These are phyloP conservation scores for Conops quadrifasciatus DNA, from an alignment of 2,888 invertebrate species.

Conservation along the genomic window DNA sequence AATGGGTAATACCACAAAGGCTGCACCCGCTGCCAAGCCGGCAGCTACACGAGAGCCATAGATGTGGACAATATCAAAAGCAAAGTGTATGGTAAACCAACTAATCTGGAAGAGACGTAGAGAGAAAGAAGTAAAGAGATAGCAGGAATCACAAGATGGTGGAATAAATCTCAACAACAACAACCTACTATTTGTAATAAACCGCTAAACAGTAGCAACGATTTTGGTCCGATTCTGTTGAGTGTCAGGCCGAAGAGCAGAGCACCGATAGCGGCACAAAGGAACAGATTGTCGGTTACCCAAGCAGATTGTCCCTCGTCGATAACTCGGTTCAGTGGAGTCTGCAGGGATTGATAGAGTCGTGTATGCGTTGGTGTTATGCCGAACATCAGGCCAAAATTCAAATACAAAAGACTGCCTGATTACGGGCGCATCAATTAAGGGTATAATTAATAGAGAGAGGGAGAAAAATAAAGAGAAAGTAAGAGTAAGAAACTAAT, in stretches of 20 bases:
- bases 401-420: slow-evolving; percentile 59
- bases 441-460: too few species aligned
- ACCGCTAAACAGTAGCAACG: slow-evolving; percentile 54
- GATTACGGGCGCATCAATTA: too few species aligned
- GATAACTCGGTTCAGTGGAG: slow-evolving; percentile 52
- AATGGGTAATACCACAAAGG: slow-evolving; percentile 56
- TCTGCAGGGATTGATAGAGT: slow-evolving; percentile 52
- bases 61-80: slow-evolving; percentile 56
- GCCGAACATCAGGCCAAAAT: slow-evolving; percentile 59
- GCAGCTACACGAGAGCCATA: slow-evolving; percentile 56
- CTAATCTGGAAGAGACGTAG: slow-evolving; percentile 47
- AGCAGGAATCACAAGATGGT: neutral
- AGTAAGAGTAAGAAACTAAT: slow-evolving; percentile 20
- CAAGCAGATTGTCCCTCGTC: slow-evolving; percentile 51
- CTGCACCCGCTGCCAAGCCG: slow-evolving; percentile 56
- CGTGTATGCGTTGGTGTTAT: slow-evolving; percentile 56
- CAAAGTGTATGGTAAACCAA: slow-evolving; percentile 60
- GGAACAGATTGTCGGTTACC: slow-evolving; percentile 54
- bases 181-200: slow-evolving; percentile 58
- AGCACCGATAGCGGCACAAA: slow-evolving; percentile 55
- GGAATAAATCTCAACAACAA: neutral
- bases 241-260: slow-evolving; percentile 53
- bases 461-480: slow-evolving; percentile 9
- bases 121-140: neutral
- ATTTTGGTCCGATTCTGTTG: slow-evolving; percentile 55